Percentiles rank a stretch among this genome's conserved stretches.
Conservation (phyloP, 2,113 vertebrate genomes). For the Bos indicus region DNA sequence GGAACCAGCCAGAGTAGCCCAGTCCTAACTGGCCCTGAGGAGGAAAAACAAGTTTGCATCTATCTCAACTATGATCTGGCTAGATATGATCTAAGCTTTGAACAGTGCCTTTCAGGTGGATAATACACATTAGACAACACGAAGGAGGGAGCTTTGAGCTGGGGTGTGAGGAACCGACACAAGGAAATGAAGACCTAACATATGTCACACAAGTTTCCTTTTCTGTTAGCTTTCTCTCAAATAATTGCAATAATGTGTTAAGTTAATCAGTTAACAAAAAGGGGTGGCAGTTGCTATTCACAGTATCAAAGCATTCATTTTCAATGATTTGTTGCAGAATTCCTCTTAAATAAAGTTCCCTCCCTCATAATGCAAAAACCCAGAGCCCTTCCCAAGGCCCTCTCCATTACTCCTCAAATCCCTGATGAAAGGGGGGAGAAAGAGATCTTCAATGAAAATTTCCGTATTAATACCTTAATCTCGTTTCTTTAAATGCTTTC, state of each 20-base stretch:
- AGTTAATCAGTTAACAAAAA: neutral
- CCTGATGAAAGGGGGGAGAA: neutral
- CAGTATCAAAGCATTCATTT: neutral
- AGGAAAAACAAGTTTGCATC: conserved; percentile 47
- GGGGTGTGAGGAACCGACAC: neutral
- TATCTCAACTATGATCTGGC: conserved; percentile 34
- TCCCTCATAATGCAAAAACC: neutral
- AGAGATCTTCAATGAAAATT: neutral
- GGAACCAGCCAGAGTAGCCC: neutral
- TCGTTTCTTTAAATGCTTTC: neutral
- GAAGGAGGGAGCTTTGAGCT: neutral
- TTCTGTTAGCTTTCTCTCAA: neutral
- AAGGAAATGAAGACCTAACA: neutral
- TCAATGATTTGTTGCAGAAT: neutral
- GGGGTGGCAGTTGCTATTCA: neutral
- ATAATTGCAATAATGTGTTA: neutral
- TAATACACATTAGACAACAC: neutral
- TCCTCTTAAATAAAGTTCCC: neutral
- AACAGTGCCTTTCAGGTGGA: neutral
- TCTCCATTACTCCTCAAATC: neutral
- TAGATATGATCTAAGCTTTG: conserved; percentile 13
- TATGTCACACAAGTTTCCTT: neutral
- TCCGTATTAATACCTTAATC: neutral
- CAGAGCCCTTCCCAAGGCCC: neutral
- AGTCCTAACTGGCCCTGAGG: conserved; percentile 21